phyloP scores from a whole-genome alignment of 2,888 invertebrate species.

The Apamea crenata region DNA sequence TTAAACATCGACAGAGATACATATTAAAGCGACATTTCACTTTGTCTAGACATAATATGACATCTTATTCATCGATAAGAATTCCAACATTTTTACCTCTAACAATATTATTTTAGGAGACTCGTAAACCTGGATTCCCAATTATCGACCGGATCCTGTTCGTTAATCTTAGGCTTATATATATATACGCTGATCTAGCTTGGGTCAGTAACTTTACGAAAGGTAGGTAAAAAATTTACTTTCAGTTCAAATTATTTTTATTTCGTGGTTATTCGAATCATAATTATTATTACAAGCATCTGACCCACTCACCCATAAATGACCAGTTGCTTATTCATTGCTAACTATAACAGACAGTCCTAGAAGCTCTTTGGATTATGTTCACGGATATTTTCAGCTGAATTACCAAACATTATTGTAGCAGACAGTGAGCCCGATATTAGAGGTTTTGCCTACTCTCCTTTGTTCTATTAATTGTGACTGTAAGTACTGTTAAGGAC shows the following conservation, averaged over 20 bases:
- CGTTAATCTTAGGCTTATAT: not conserved
- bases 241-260: too few relatives aligned
- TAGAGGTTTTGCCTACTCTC: conserved; percentile 73
- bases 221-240: too few relatives aligned
- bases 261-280: too few relatives aligned
- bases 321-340: conserved; percentile 49
- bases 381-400: conserved; percentile 59
- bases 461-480: conserved; percentile 81
- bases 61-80: not conserved
- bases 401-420: conserved; percentile 75
- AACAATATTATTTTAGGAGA: not conserved
- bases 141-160: not conserved
- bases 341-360: conserved; percentile 45
- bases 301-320: conserved; percentile 25
- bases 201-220: too few relatives aligned
- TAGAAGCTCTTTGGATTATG: conserved; percentile 39
- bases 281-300: not conserved
- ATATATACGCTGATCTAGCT: too few relatives aligned
- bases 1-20: conserved; percentile 2
- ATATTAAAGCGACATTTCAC: not conserved
- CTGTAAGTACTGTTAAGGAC: conserved; percentile 71
- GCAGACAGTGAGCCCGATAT: conserved; percentile 68
- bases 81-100: not conserved
- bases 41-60: conserved; percentile 26
- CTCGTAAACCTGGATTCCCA: not conserved